Base-by-base conservation (phyloP, 2,113 vertebrate species). In the Stictonetta naevosa region DNA sequence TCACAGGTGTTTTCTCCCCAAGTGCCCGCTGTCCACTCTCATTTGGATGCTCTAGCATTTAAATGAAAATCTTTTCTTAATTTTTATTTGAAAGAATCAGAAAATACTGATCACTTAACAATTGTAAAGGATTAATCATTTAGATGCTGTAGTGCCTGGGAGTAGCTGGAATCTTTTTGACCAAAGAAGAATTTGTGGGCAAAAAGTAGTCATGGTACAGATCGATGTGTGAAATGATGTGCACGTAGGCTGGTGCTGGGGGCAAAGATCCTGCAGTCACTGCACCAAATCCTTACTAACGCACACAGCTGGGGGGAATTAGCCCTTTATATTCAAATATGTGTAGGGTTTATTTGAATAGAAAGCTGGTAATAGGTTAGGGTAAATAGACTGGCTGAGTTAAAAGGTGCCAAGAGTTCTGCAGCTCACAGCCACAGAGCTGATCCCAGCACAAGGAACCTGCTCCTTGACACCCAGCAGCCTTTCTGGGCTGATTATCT, bases 381-480 rank as follows among this genome's bases (percentile, higher is more conserved):
- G 84, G 53, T 77, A 23, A 93, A 44, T 2, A 64, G 23, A 34
- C 20, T 59, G 28, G 12, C 52, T 77, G n/a, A 10, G 21, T 22
- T 72, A 56, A 83, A 71, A 72, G 26, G 11, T 34, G 31, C 60
- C n/a, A 15, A 88, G 72, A 88, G 93, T 60, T 25, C 33, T 74
- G 25, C 46, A 71, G 25, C 26, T 81, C 38, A 44, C 0, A 4
- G 38, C 20, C 15, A 38, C n/a, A 13, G 0, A 13, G 0, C 86
- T 92, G 76, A 42, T 73, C 91, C 71, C 46, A 59, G 31, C 25
- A 28, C 5, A 10, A 10, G 33, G 25, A 80, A 83, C 7, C 59
- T 60, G 42, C 19, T 56, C 26, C 34, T 55, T 71, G 62, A 79
- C 60, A 79, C 18, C 29, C 2, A 1, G 12, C 29, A 67, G 34